These are phyloP conservation scores for Melanchra persicariae DNA, from an alignment of 2,888 invertebrate species.

Conservation along the genomic window DNA sequence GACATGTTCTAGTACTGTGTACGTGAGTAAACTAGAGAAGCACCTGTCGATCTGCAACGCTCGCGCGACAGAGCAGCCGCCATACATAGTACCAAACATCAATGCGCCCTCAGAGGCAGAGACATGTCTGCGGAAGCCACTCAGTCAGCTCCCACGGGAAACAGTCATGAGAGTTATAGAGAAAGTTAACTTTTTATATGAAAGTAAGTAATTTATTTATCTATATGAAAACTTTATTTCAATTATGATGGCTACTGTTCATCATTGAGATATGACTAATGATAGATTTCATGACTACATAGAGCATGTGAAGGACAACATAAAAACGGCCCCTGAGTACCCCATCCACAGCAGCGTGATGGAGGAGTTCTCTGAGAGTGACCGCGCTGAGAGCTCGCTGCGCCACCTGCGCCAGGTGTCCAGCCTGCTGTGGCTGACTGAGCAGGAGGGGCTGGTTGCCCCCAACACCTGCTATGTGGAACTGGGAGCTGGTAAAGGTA, in stretches of 20 bases:
- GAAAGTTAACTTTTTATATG: conserved; percentile 83
- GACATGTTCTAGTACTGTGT: conserved; percentile 91
- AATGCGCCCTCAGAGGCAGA: conserved; percentile 75
- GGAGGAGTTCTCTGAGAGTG: conserved; percentile 79
- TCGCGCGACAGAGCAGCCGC: conserved; percentile 85
- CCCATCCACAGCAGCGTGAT: conserved; percentile 78
- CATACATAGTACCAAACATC: conserved; percentile 90
- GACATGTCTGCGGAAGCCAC: conserved; percentile 69
- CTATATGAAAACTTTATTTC: neutral
- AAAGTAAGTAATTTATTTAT: conserved; percentile 76
- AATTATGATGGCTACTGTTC: neutral
- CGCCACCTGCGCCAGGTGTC: conserved; percentile 95
- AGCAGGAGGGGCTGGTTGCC: conserved; percentile 90
- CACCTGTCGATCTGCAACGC: conserved; percentile 95
- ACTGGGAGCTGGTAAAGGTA: conserved; percentile 97
- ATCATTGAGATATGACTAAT: neutral
- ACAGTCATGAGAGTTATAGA: conserved; percentile 77
- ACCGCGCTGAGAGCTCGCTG: conserved; percentile 91
- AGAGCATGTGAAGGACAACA: conserved; percentile 79
- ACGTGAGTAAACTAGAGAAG: conserved; percentile 92
- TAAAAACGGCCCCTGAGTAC: conserved; percentile 69
- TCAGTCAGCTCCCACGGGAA: conserved; percentile 77
- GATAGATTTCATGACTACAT: conserved; percentile 27
- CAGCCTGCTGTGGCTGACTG: conserved; percentile 93
- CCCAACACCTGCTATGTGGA: conserved; percentile 94